These are phyloP conservation scores for Mallateleia sp. DNA, from an alignment of 2,888 invertebrate species.

Conservation along the genomic window DNA sequence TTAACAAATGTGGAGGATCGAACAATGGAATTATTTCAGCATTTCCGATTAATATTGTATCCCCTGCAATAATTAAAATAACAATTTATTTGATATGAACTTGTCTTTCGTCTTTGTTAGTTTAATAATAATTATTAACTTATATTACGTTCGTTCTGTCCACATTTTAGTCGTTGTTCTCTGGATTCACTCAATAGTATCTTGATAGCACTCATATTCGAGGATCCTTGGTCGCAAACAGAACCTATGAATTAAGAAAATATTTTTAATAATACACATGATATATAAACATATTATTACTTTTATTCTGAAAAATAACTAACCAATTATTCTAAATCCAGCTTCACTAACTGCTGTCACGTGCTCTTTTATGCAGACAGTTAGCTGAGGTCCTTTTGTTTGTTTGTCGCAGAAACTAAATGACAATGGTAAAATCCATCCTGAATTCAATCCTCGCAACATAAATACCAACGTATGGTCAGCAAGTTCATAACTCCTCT, in stretches of 20 bases:
- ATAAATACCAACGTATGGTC: constrained; percentile 74
- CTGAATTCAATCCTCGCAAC: constrained; percentile 40
- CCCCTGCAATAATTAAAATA: constrained; percentile 36
- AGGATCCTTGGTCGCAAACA: constrained; percentile 42
- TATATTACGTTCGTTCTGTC: constrained; percentile 10
- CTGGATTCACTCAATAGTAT: background rate
- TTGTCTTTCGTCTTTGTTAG: background rate
- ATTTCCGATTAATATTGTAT: constrained; percentile 42
- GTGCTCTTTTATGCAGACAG: constrained; percentile 48
- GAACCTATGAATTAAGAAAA: constrained; percentile 22
- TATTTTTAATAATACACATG: too few relatives aligned
- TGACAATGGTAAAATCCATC: constrained; percentile 61
- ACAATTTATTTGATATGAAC: too few relatives aligned
- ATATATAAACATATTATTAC: too few relatives aligned
- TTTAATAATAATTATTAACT: background rate
- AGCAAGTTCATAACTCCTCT: constrained; percentile 32
- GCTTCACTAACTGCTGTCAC: constrained; percentile 22
- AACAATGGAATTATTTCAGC: constrained; percentile 57
- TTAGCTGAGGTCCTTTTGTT: constrained; percentile 53
- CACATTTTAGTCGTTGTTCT: background rate
- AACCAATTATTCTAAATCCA: constrained; percentile 49
- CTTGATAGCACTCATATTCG: background rate
- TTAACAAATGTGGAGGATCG: constrained; percentile 44
- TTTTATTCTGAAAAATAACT: too few relatives aligned
- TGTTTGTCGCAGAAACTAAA: constrained; percentile 57